Evolutionary conservation across 2,797 vertebrate genomes (phyloP).

Genomic region (Mallotus villosus): DNA sequence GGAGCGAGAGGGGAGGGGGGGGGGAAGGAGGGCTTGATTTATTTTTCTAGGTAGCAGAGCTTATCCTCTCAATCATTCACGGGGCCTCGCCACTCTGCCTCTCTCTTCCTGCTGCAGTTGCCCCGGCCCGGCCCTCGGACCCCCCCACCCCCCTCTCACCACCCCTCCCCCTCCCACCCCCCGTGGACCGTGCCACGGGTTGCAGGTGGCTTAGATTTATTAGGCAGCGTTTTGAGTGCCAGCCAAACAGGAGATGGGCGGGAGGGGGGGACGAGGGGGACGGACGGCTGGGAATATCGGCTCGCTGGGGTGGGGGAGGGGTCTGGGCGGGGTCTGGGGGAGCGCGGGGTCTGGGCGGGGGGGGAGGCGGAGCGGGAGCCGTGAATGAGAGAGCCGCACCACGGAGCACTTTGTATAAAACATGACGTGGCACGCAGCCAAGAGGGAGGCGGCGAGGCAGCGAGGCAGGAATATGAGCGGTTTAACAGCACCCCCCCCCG

Average conservation of each 20-base stretch:
- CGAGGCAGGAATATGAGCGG: conserved; percentile 50
- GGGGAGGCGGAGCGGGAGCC: neutral
- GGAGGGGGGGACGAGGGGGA: neutral
- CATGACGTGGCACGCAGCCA: conserved; percentile 52
- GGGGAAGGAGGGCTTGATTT: conserved; percentile 33
- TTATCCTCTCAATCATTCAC: conserved; percentile 41
- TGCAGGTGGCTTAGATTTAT: conserved; percentile 44
- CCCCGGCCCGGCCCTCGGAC: neutral
- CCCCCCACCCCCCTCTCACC: neutral
- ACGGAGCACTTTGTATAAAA: conserved; percentile 39
- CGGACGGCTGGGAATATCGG: conserved; percentile 3
- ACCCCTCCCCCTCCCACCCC: neutral
- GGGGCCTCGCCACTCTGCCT: conserved; percentile 12
- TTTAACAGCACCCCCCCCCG: conserved; percentile 40
- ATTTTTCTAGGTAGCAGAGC: conserved; percentile 43
- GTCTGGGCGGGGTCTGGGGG: neutral
- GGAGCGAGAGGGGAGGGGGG: neutral
- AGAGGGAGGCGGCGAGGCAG: conserved; percentile 32
- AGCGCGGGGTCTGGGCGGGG: neutral
- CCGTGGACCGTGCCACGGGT: conserved; percentile 23
- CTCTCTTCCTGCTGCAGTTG: neutral
- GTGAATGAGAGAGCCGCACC: conserved; percentile 8
- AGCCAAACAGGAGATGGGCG: conserved; percentile 19
- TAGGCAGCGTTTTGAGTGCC: conserved; percentile 20
- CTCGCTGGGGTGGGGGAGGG: too few species aligned